These are phyloP conservation scores for Rostratula benghalensis DNA, from an alignment of 2,113 vertebrate genomes.

Conservation along the genomic window DNA sequence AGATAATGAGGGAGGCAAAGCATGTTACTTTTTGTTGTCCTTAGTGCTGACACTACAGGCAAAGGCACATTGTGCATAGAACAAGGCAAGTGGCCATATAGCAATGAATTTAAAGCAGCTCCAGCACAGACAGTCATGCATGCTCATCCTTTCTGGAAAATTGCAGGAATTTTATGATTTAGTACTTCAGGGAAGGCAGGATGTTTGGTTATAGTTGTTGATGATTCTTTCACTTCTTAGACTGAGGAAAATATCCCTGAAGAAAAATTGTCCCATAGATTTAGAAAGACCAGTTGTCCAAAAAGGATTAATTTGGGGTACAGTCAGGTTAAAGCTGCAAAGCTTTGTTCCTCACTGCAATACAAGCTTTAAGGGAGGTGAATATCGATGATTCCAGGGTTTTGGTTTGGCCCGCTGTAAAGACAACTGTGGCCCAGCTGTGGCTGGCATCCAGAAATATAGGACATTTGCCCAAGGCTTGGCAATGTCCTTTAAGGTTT, in stretches of 20 bases:
- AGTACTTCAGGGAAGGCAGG: not conserved
- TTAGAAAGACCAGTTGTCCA: not conserved
- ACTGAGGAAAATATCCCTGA: not conserved
- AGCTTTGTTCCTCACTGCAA: not conserved
- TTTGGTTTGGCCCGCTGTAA: not conserved
- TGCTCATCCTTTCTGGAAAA: not conserved
- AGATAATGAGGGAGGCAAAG: not conserved
- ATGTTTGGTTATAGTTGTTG: not conserved
- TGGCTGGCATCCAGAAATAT: not conserved
- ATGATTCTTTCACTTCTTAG: not conserved
- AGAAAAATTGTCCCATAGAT: not conserved
- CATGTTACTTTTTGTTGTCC: not conserved
- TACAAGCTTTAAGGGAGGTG: not conserved
- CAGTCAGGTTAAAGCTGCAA: not conserved
- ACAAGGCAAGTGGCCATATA: not conserved
- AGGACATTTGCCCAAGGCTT: not conserved
- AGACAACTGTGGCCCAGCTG: not conserved
- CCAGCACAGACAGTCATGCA: rapidly evolving
- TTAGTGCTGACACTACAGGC: not conserved
- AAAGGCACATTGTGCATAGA: not conserved
- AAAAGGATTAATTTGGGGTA: not conserved
- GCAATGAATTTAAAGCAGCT: not conserved
- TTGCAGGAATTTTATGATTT: not conserved
- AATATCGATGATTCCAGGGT: not conserved
- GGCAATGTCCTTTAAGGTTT: not conserved